These are phyloP conservation scores for Caretta caretta DNA, from an alignment of 2,113 vertebrate genomes.

Conservation along the genomic window DNA sequence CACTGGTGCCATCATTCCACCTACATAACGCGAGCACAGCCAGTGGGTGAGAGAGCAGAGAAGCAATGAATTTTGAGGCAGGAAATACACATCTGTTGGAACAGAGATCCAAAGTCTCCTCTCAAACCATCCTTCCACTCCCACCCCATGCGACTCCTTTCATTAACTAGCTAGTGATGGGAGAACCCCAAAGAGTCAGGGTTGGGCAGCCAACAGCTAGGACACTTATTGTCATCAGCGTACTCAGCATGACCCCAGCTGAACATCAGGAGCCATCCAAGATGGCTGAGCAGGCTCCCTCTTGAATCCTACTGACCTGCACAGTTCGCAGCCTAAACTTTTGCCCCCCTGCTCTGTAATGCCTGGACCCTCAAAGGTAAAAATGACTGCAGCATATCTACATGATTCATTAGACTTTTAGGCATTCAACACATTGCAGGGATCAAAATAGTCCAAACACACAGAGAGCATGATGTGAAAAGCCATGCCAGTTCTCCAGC, in stretches of 20 bases:
- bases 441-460: background rate
- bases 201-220: background rate
- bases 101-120: background rate
- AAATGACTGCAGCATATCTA: background rate
- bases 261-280: background rate
- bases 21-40: background rate
- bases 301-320: background rate
- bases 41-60: background rate
- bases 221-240: background rate
- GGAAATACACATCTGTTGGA: rapidly evolving
- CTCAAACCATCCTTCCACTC: background rate
- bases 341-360: background rate
- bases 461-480: background rate
- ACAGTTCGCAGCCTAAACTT: background rate
- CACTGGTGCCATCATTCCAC: background rate
- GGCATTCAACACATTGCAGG: background rate
- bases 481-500: background rate
- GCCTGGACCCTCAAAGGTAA: background rate
- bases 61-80: rapidly evolving
- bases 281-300: too few species aligned
- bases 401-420: background rate
- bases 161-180: background rate
- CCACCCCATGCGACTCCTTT: background rate
- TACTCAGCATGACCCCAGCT: background rate
- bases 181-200: background rate